Conservation (phyloP, 2,113 vertebrate genomes). For the Rhinoptilus africanus region DNA sequence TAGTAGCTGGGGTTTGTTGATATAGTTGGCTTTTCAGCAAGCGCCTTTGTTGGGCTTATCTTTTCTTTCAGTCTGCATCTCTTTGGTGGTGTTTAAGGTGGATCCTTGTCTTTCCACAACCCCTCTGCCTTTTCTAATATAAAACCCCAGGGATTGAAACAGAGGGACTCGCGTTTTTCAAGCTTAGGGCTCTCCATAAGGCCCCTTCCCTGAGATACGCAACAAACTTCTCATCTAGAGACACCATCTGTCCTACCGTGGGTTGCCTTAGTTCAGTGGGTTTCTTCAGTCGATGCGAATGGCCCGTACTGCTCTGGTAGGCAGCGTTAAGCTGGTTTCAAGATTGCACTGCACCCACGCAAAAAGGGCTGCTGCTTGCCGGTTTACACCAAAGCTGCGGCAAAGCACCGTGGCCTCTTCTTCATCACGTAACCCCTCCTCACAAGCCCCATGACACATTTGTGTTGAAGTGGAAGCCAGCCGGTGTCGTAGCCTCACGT, state of each 20-base stretch:
- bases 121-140: background rate
- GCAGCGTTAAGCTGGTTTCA: background rate
- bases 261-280: background rate
- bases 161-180: background rate
- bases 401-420: background rate
- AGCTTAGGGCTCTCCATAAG: background rate
- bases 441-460: background rate
- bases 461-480: background rate
- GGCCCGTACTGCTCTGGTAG: background rate
- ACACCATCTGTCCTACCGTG: background rate
- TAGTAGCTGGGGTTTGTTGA: slow-evolving; percentile 8
- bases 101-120: background rate
- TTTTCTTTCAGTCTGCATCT: background rate
- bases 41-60: background rate
- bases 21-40: background rate
- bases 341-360: background rate
- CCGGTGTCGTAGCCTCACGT: background rate
- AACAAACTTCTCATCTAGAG: background rate
- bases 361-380: background rate
- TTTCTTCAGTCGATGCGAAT: background rate
- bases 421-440: background rate
- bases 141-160: background rate
- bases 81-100: background rate
- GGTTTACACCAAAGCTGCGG: background rate
- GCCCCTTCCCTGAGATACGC: background rate